Conservation (phyloP, 2,888 invertebrate species). For the Ormyrus labotus region DNA sequence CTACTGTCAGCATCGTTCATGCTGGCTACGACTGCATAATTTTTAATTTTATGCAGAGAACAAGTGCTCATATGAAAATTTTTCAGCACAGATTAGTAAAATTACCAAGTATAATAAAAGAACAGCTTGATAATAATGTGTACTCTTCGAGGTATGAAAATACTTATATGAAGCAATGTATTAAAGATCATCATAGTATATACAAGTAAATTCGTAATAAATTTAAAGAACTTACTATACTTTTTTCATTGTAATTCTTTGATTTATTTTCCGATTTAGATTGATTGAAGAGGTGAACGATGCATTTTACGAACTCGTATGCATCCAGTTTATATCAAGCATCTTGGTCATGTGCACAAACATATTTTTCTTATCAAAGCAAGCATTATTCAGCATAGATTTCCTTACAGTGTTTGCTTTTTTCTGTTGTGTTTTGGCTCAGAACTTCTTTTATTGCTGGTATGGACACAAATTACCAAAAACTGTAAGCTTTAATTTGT, state of each 20-base stretch:
- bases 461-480: slow-evolving; percentile 10
- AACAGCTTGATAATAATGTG: too few relatives aligned
- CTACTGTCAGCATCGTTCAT: slow-evolving; percentile 16
- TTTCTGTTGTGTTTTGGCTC: slow-evolving; percentile 5
- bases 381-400: background rate
- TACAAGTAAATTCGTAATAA: background rate
- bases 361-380: slow-evolving; percentile 12
- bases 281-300: background rate
- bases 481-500: background rate
- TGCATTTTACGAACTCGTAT: background rate
- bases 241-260: background rate
- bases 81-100: too few relatives aligned
- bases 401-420: background rate
- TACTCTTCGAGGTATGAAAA: too few relatives aligned
- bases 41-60: slow-evolving; percentile 9
- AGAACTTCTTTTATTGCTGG: slow-evolving; percentile 18
- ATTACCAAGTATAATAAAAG: too few relatives aligned
- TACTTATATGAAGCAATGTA: background rate
- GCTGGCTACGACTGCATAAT: slow-evolving; percentile 28
- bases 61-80: slow-evolving; percentile 1
- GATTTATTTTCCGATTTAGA: background rate
- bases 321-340: background rate
- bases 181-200: background rate
- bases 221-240: background rate
- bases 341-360: slow-evolving; percentile 16